Evolutionary conservation across 2,888 invertebrate species (phyloP), one percentile per base, ranked within the genome.

Genomic region (Thecophora atra): DNA sequence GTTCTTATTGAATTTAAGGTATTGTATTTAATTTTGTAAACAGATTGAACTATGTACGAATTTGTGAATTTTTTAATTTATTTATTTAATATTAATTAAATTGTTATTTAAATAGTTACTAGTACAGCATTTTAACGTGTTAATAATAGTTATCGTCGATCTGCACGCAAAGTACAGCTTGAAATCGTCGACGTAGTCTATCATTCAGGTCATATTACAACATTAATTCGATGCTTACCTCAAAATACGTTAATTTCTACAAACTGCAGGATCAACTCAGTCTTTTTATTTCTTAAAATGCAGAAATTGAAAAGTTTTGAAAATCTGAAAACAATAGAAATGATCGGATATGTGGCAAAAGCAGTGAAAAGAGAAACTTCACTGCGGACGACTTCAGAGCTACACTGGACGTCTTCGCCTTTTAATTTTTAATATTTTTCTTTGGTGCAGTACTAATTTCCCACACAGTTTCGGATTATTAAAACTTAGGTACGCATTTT

Each of bases 341-440:
- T 62, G 62, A 62, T 17, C n/a, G 42, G 21, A 66, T 19, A 30
- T 52, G 30, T n/a, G 30, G 28, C 6, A 37, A 30, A 52, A 13
- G 52, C 13, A 3, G 17, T 24, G 42, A 69, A 58, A 62, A 62
- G 60, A 69, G 62, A 69, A 69, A 70, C 30, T 70, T 58, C 58
- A 62, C 51, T 28, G 44, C 42, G 52, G 21, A 52, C 8, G 70
- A 42, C 19, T 15, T 37, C 15, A 62, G 52, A 52, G 62, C 63
- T 62, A 26, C 30, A n/a, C 30, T n/a, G n/a, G n/a, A n/a, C 44
- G 30, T 63, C 19, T 19, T 52, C 19, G 69, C 60, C 37, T 67
- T 44, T 44, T 19, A 1, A 13, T 52, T 37, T 28, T n/a, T n/a
- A 60, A n/a, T 13, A 60, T 47, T 3, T 15, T 52, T 51, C 63